These are phyloP conservation scores for Spinus olivaceus DNA, from an alignment of 2,797 vertebrate genomes.

Conservation along the genomic window DNA sequence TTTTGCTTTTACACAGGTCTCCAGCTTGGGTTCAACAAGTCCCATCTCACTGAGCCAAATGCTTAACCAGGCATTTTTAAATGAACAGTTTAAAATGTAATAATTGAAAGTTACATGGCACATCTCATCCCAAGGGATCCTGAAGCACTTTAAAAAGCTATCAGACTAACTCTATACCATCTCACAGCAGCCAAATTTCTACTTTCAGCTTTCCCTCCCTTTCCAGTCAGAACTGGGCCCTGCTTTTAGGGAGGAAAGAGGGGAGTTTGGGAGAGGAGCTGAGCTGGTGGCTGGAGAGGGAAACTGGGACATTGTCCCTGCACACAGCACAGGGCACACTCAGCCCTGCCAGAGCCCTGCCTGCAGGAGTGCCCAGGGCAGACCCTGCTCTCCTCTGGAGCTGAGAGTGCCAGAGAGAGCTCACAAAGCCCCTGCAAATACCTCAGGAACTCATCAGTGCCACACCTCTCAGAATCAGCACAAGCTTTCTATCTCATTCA, in stretches of 20 bases:
- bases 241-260: neutral
- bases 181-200: neutral
- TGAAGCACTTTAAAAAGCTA: neutral
- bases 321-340: neutral
- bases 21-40: neutral
- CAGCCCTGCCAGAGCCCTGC: neutral
- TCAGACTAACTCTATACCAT: neutral
- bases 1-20: neutral
- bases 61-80: conserved; percentile 41
- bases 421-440: neutral
- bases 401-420: neutral
- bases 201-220: neutral
- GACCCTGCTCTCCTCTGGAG: neutral
- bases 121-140: neutral
- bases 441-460: neutral
- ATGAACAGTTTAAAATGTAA: neutral
- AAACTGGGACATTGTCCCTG: accelerated
- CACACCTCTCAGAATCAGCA: neutral
- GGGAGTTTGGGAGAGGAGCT: neutral
- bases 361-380: neutral
- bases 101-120: neutral
- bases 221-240: neutral
- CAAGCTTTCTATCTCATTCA: neutral
- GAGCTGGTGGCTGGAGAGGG: neutral
- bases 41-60: conserved; percentile 10